phyloP scores from a whole-genome alignment of 2,888 invertebrate genomes.

The Axea sp. region DNA sequence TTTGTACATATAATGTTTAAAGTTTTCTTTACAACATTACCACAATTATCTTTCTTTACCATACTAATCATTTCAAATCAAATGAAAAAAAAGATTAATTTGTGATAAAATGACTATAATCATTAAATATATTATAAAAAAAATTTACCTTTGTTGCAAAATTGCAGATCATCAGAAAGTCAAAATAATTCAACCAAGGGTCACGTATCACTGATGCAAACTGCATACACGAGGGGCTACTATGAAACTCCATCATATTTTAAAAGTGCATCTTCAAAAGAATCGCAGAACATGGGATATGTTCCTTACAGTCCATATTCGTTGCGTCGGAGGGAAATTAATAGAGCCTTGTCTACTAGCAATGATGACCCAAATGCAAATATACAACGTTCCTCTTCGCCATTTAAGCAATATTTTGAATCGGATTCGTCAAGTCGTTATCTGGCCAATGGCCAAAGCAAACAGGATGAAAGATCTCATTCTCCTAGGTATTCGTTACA shows the following conservation, averaged over 20 bases:
- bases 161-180: constrained; percentile 72
- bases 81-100: not conserved
- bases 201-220: constrained; percentile 76
- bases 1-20: no score
- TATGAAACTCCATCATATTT: constrained; percentile 71
- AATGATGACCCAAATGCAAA: constrained; percentile 67
- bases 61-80: not conserved
- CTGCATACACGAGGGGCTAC: constrained; percentile 71
- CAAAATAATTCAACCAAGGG: constrained; percentile 69
- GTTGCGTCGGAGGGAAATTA: constrained; percentile 72
- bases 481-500: constrained; percentile 45
- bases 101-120: not conserved
- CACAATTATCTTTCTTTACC: not conserved
- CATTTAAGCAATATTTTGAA: constrained; percentile 69
- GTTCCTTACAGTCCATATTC: constrained; percentile 76
- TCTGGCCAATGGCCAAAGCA: constrained; percentile 65
- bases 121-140: no score
- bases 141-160: not conserved
- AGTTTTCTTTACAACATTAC: no score
- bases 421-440: constrained; percentile 47
- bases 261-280: constrained; percentile 67
- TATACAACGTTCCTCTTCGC: constrained; percentile 72
- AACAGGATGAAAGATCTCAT: constrained; percentile 59
- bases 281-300: constrained; percentile 71
- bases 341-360: constrained; percentile 71